A percentile compares a stretch with the other conserved stretches of the same genome.
Evolutionary conservation across 2,888 invertebrate species (phyloP).

Genomic region (Cantharis flavilabris): DNA sequence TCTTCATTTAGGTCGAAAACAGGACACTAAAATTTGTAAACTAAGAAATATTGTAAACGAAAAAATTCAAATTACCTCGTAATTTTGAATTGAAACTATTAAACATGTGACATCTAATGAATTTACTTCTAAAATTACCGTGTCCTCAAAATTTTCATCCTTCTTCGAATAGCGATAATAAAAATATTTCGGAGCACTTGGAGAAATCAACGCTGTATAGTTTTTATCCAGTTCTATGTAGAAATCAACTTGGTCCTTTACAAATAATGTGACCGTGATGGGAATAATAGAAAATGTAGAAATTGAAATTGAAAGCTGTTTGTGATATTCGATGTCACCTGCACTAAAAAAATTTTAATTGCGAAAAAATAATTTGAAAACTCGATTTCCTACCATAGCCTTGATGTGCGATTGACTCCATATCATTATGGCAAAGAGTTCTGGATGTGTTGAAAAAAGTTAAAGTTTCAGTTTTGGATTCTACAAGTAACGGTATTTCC

Average conservation of each 20-base stretch:
- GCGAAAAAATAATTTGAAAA: background rate
- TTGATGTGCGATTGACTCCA: constrained; percentile 47
- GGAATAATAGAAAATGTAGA: constrained; percentile 64
- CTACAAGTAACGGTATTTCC: constrained; percentile 38
- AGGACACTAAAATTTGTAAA: constrained; percentile 69
- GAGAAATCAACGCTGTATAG: constrained; percentile 41
- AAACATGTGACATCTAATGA: constrained; percentile 73
- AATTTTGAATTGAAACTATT: constrained; percentile 78
- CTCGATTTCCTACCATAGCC: background rate
- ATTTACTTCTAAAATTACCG: constrained; percentile 66
- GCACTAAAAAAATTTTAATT: background rate
- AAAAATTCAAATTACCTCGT: constrained; percentile 59
- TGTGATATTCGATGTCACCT: background rate
- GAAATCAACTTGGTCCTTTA: constrained; percentile 63
- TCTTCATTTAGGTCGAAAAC: constrained; percentile 78
- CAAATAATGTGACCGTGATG: constrained; percentile 61
- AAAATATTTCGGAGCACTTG: constrained; percentile 64
- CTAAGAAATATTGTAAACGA: background rate
- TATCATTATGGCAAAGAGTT: constrained; percentile 65
- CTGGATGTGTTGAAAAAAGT: constrained; percentile 61
- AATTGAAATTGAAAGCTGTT: constrained; percentile 58
- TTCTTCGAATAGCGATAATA: constrained; percentile 62
- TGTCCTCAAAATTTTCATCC: constrained; percentile 41
- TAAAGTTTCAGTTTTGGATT: constrained; percentile 40
- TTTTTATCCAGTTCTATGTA: constrained; percentile 53